A percentile compares a stretch with the other conserved stretches of the same genome.
Evolutionary conservation across 2,888 invertebrate genomes (phyloP).

Genomic region (Chromoteleia sp.): DNA sequence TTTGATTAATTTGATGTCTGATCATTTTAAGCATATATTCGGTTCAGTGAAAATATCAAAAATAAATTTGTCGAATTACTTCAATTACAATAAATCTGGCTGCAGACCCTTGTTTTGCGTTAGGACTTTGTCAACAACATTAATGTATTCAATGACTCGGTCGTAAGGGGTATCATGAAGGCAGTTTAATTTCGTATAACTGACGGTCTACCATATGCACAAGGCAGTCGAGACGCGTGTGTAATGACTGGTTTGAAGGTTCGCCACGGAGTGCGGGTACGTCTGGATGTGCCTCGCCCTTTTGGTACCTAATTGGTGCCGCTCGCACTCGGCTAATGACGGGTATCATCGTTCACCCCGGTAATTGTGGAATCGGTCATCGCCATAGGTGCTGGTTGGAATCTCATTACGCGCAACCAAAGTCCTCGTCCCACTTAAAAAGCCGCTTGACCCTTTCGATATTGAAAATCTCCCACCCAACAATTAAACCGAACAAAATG

Average conservation of each 20-base stretch:
- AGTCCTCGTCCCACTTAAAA: slow-evolving; percentile 9
- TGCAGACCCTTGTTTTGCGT: neutral
- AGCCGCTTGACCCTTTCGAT: slow-evolving; percentile 28
- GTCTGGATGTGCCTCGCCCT: slow-evolving; percentile 55
- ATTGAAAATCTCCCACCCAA: slow-evolving; percentile 3
- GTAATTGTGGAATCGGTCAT: slow-evolving; percentile 58
- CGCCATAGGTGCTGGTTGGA: slow-evolving; percentile 59
- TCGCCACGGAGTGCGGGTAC: slow-evolving; percentile 17
- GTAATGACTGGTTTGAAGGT: slow-evolving; percentile 50
- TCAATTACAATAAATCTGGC: slow-evolving; percentile 1
- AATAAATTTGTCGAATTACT: neutral
- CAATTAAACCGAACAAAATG: slow-evolving; percentile 13
- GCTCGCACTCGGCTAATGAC: slow-evolving; percentile 56
- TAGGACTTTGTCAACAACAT: slow-evolving; percentile 36
- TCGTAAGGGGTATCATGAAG: slow-evolving; percentile 29
- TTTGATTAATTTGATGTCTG: too few species aligned
- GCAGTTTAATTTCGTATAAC: slow-evolving; percentile 53
- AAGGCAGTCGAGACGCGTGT: slow-evolving; percentile 26
- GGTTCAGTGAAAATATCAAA: too few species aligned
- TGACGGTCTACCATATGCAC: slow-evolving; percentile 28
- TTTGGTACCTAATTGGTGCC: slow-evolving; percentile 60
- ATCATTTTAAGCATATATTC: too few species aligned
- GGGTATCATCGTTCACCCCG: slow-evolving; percentile 43
- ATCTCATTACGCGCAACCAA: slow-evolving; percentile 42
- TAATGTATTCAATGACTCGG: slow-evolving; percentile 28